A percentile compares a stretch with the other conserved stretches of the same genome.
Conservation (phyloP, 2,888 invertebrate species). For the Caenorhabditis sp. region DNA sequence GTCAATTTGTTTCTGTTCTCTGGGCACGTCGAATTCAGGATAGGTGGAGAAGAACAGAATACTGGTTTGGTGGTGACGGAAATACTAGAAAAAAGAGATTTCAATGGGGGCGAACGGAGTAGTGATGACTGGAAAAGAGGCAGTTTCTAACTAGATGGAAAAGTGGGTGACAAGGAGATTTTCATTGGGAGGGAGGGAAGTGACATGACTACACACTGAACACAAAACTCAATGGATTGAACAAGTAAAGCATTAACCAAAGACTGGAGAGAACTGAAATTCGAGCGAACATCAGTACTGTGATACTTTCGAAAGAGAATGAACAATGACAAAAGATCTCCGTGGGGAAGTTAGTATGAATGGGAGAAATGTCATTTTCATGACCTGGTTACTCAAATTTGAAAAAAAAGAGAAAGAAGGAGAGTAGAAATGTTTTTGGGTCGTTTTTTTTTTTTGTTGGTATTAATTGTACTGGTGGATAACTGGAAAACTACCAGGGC, state of each 20-base stretch:
- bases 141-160: slow-evolving; percentile 12
- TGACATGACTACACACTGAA: slow-evolving; percentile 47
- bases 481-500: slow-evolving; percentile 34
- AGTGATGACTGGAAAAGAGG: slow-evolving; percentile 2
- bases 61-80: slow-evolving; percentile 45
- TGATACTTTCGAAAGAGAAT: slow-evolving; percentile 8
- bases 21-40: not conserved
- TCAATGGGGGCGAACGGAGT: too few species aligned
- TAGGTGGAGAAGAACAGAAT: slow-evolving; percentile 21
- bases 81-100: slow-evolving; percentile 18
- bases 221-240: too few species aligned
- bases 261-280: slow-evolving; percentile 30
- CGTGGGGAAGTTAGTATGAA: slow-evolving; percentile 33
- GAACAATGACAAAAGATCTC: slow-evolving; percentile 26
- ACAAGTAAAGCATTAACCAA: slow-evolving; percentile 61
- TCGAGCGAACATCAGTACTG: not conserved
- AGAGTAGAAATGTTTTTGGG: slow-evolving; percentile 29
- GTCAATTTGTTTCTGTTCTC: slow-evolving; percentile 25
- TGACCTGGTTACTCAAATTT: slow-evolving; percentile 55
- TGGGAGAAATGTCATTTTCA: slow-evolving; percentile 49
- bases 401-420: slow-evolving; percentile 20
- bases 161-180: slow-evolving; percentile 25
- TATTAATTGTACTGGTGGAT: not conserved
- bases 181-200: slow-evolving; percentile 25
- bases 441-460: slow-evolving; percentile 17